Base-by-base conservation (phyloP, 1,140 invertebrate genomes). In the Dreissena rostriformis region DNA sequence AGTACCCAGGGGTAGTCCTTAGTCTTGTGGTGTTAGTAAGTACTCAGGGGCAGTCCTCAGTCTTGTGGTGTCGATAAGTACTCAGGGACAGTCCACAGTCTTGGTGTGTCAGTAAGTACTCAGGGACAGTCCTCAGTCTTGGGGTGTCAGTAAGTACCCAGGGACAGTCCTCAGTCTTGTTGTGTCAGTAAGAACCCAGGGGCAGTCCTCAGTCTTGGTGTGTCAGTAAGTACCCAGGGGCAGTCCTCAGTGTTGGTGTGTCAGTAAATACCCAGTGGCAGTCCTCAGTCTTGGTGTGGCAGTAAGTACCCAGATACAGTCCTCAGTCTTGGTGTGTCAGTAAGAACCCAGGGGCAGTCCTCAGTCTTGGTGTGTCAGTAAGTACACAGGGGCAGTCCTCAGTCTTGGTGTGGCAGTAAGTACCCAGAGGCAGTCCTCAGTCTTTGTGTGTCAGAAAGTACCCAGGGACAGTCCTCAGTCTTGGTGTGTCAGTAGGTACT, bases 231-330 rank as follows among this genome's bases (percentile, higher is more conserved):
- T 94, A 55, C 11, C 12, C 19, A 65, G 14, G 17, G 17, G 17
- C 11, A 39, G 26, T 49, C 57, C 2, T 61, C 4, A 61, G 2
- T 61, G 2, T 98, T 89, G 97, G 97, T 15, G 94, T 99, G 29
- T 96, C n/a, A n/a, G n/a, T n/a, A n/a, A 97, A 90, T 99, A 97
- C 93, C 96, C 98, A 11, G 98, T 98, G 94, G 95, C 97, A 29
- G 95, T 99, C 71, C 94, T 99, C 11, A 98, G 97, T 93, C 93
- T 99, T 88, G 97, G 95, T 82, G 94, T 96, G 70, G 95, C 96
- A 87, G 96, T 96, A 94, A 95, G 95, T 99, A 97, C 93, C 96
- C 98, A 11, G 98, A 98, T 94, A 95, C 97, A 28, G 95, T 99
- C 71, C 94, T 99, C 11, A 98, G 97, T 93, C 93, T 99, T 88